These are phyloP conservation scores for Zophobas atratus DNA, from an alignment of 1,140 invertebrate species.

Conservation along the genomic window DNA sequence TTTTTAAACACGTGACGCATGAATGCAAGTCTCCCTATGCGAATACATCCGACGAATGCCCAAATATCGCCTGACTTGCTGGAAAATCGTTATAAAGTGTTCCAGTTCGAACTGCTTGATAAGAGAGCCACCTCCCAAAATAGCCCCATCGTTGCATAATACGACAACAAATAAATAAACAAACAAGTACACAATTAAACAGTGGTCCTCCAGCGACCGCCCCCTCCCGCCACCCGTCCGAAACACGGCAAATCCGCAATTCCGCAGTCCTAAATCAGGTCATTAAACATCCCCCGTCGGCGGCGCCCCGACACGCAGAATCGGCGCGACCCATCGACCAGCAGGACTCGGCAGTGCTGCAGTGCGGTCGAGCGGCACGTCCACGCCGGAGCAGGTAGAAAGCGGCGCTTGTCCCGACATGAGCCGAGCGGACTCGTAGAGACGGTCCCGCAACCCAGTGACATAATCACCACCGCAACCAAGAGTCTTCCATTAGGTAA, in stretches of 20 bases:
- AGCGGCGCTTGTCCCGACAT: constrained; percentile 22
- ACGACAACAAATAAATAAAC: too few species aligned
- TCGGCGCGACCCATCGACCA: constrained; percentile 30
- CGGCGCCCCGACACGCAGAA: constrained; percentile 20
- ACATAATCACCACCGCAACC: constrained; percentile 6
- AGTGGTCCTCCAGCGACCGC: too few species aligned
- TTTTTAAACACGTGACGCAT: too few species aligned
- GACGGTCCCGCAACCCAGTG: neutral
- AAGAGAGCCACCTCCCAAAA: too few species aligned
- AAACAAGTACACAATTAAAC: too few species aligned
- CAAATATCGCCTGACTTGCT: too few species aligned
- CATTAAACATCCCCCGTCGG: constrained; percentile 10
- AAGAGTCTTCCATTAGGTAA: constrained; percentile 31
- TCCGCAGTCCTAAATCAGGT: neutral
- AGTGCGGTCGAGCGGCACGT: constrained; percentile 16
- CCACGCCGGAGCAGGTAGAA: constrained; percentile 17
- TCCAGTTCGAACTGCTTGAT: too few species aligned
- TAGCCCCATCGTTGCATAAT: too few species aligned
- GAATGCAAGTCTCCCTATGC: too few species aligned
- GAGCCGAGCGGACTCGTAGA: constrained; percentile 2
- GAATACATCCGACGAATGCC: too few species aligned
- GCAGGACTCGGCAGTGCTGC: constrained; percentile 1
- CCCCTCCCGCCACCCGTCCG: too few species aligned
- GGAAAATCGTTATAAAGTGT: too few species aligned
- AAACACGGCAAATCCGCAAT: neutral